Percentiles rank a stretch among this genome's conserved stretches.
Evolutionary conservation across 2,113 vertebrate genomes (phyloP).

Genomic region (Arizona elegans): DNA sequence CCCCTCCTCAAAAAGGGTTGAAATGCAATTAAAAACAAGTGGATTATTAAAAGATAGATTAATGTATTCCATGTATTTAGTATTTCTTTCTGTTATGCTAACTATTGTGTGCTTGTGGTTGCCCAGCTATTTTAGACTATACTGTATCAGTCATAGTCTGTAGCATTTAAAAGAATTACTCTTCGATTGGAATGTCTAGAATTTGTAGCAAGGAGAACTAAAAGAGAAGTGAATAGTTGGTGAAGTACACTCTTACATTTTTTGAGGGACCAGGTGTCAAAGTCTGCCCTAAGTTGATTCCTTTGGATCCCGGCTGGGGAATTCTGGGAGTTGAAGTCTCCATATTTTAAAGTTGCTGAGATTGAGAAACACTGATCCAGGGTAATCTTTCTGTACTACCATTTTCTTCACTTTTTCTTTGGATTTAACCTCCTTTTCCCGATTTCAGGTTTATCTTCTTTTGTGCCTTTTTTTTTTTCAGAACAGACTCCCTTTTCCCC

Average conservation of each 20-base stretch:
- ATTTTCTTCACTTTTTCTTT: neutral
- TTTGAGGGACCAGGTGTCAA: neutral
- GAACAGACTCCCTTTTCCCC: neutral
- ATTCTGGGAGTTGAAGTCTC: neutral
- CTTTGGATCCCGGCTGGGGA: neutral
- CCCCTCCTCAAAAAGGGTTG: neutral
- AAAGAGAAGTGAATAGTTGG: neutral
- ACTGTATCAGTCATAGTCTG: neutral
- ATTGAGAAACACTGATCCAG: neutral
- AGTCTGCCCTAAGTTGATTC: neutral
- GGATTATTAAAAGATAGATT: neutral
- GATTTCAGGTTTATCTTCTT: neutral
- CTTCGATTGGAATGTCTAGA: neutral
- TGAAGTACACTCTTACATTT: neutral
- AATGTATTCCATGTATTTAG: neutral
- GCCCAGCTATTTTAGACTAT: neutral
- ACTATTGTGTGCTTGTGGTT: neutral
- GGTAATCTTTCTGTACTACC: neutral
- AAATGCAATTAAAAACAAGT: neutral
- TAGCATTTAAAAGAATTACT: neutral
- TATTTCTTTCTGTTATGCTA: neutral
- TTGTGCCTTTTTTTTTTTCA: neutral
- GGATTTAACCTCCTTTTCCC: neutral
- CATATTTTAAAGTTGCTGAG: neutral
- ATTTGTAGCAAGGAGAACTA: neutral